These are phyloP conservation scores for Xiphophorus maculatus DNA, from an alignment of 2,113 vertebrate species.

Conservation along the genomic window DNA sequence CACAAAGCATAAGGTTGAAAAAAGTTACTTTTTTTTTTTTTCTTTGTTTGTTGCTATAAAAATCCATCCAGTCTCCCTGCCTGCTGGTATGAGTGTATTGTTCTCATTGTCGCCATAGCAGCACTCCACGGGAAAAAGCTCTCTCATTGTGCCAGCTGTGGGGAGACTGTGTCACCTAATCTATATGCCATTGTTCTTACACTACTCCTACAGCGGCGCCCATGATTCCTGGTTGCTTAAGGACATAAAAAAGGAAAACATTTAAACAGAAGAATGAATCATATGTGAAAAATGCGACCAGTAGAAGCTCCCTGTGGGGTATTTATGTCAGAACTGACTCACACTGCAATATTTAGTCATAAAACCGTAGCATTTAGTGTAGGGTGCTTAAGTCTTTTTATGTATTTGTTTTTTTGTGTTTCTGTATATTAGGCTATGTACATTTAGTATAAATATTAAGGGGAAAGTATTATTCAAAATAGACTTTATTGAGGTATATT, in stretches of 20 bases:
- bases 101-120: constrained; percentile 19
- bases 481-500: too few relatives aligned
- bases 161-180: constrained; percentile 28
- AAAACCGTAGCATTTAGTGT: too few relatives aligned
- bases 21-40: background rate
- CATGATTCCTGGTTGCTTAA: background rate
- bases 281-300: constrained; percentile 11
- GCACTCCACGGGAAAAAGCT: constrained; percentile 6
- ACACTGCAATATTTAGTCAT: too few relatives aligned
- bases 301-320: background rate
- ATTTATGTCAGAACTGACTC: background rate
- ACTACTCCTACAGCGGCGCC: background rate
- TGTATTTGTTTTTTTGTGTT: background rate
- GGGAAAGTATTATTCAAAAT: too few relatives aligned
- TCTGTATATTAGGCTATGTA: too few relatives aligned
- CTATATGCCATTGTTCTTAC: constrained; percentile 40
- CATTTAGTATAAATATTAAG: too few relatives aligned
- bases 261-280: constrained; percentile 30
- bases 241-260: constrained; percentile 4
- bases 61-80: background rate
- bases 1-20: background rate
- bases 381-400: too few relatives aligned
- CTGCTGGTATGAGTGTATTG: background rate
- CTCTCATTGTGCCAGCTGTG: constrained; percentile 2
- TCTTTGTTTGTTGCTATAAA: constrained; percentile 5